These are phyloP conservation scores for Trichogramma dendrolimi DNA, from an alignment of 2,888 invertebrate genomes.

Conservation along the genomic window DNA sequence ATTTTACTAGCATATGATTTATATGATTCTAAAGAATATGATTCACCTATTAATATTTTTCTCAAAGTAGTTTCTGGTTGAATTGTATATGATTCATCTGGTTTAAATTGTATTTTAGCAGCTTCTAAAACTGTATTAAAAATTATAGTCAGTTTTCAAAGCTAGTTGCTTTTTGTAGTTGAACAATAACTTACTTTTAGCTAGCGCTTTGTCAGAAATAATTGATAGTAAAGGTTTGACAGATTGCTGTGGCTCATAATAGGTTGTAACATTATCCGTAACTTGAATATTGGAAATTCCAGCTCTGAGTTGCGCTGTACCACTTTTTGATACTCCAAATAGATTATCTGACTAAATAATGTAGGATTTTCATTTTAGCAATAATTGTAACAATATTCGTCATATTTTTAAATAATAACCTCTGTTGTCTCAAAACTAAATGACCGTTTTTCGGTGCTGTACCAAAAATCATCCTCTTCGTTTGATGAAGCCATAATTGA, in stretches of 20 bases:
- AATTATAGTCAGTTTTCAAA: constrained; percentile 4
- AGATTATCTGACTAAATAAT: constrained; percentile 56
- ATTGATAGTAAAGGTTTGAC: constrained; percentile 52
- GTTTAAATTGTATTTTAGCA: constrained; percentile 43
- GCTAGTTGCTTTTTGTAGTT: not conserved
- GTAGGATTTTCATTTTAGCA: constrained; percentile 5
- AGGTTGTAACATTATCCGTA: constrained; percentile 38
- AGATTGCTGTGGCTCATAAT: constrained; percentile 37
- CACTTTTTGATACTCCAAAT: constrained; percentile 53
- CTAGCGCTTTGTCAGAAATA: constrained; percentile 49
- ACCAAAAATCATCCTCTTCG: constrained; percentile 75
- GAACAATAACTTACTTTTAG: constrained; percentile 43
- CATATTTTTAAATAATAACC: constrained; percentile 47
- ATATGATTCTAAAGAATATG: constrained; percentile 56
- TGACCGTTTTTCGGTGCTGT: constrained; percentile 67
- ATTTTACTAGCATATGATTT: constrained; percentile 61
- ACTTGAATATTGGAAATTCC: constrained; percentile 41
- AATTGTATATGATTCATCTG: constrained; percentile 39
- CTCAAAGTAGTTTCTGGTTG: constrained; percentile 54
- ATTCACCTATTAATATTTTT: constrained; percentile 55
- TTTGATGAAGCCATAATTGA: constrained; percentile 39
- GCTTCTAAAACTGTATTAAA: constrained; percentile 52
- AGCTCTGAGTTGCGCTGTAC: constrained; percentile 51
- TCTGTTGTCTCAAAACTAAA: constrained; percentile 78
- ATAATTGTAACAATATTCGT: not conserved